Conservation (phyloP, 2,888 invertebrate species). For the Serripes groenlandicus region DNA sequence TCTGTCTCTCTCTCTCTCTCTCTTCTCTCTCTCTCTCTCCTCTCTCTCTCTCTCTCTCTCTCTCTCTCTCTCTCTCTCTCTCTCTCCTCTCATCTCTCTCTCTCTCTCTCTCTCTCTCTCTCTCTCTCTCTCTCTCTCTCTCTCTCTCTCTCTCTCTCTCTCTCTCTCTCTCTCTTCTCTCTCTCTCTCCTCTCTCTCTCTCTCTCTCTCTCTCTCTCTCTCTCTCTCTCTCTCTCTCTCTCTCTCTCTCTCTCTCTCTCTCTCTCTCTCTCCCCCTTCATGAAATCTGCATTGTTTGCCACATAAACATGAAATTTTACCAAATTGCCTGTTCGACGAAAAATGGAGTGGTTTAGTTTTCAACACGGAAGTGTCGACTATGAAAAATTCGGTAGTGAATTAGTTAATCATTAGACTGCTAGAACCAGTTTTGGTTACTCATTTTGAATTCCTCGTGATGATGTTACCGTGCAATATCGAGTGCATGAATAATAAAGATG, state of each 20-base stretch:
- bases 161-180: background rate
- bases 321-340: too few species aligned
- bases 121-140: background rate
- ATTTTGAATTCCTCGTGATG: too few species aligned
- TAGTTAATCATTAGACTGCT: too few species aligned
- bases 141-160: background rate
- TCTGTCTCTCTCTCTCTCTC: background rate
- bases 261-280: background rate
- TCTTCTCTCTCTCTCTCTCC: too few species aligned
- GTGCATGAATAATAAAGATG: too few species aligned
- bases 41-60: background rate
- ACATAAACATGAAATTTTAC: too few species aligned
- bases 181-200: background rate
- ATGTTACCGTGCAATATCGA: too few species aligned
- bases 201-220: background rate
- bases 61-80: background rate
- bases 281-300: too few species aligned
- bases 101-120: background rate
- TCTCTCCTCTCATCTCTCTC: background rate
- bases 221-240: background rate
- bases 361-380: too few species aligned
- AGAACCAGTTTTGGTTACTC: too few species aligned
- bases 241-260: background rate
- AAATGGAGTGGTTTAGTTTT: too few species aligned
- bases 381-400: too few species aligned